Base-by-base conservation (phyloP, 2,888 invertebrate species). In the Beris morrisii region DNA sequence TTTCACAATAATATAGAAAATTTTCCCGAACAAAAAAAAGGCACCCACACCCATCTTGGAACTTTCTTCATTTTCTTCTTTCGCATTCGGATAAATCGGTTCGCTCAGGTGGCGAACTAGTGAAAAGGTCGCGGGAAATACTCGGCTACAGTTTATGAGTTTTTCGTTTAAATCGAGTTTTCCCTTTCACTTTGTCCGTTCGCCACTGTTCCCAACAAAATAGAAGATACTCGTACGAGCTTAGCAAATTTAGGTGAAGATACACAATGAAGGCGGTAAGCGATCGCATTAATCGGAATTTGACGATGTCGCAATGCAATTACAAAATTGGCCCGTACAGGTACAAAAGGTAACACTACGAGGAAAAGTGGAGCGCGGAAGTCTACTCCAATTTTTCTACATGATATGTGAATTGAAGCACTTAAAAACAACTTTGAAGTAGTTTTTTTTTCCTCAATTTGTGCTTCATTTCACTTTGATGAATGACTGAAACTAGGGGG, bases 141-240 rank as follows among this genome's bases (percentile, higher is more conserved):
- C 38, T 5, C 9, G 9, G 5, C 38, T 38, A 38, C 38, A 9
- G 7, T 38, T 22, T 22, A 46, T 31, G 13, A 58, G 11, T 58
- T 46, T 13, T 38, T 58, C n/a, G 45, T 50, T 32, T 46, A 15
- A 48, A 59, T 32, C 48, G 50, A 48, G 48, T 59, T 59, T 59
- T 59, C 50, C 59, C 59, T 59, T 59, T 59, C 59, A 59, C 48
- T 59, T 59, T 50, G 54, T 15, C 54, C 31, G 12, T 32, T 54
- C 7, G 54, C n/a, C 22, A 22, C 28, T 15, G 54, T 31, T 22
- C 22, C 22, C 22, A 54, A 31, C 31, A 31, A 54, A 31, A 31
- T 12, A 4, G 22, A 30, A 30, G 54, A 11, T 32, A 32, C 32
- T 22, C 22, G 22, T 22, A 22, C 31, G n/a, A 54, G n/a, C 54